Base-by-base conservation (phyloP, 2,113 vertebrate genomes). In the Maccullochella peelii region DNA sequence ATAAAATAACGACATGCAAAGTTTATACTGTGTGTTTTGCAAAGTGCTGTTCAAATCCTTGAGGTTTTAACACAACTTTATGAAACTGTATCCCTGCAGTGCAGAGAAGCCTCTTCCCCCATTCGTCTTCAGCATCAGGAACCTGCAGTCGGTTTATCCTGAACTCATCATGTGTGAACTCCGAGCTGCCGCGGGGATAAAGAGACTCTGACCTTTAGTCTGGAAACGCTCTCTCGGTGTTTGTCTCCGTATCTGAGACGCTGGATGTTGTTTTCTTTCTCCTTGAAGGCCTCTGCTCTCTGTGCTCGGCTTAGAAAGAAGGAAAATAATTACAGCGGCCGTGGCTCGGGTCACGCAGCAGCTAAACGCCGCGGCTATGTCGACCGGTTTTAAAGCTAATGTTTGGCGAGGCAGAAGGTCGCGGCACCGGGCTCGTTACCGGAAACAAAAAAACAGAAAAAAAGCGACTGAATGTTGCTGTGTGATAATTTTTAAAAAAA, bases 331-430 rank as follows among this genome's bases (percentile, higher is more conserved):
- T 83, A 87, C 88, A 8, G 74, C 36, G 52, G 88, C 69, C 79
- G 65, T 20, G 57, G 74, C 91, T 72, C 14, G 84, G 92, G 93
- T 93, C 91, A 85, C 70, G 20, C 44, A 20, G 73, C 69, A n/a
- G 80, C 84, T 91, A 87, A 90, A 92, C 86, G 90, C 87, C 12
- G 84, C 54, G 5, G 82, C 77, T 80, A 79, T 88, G 83, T 88
- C 72, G 71, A 87, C 62, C 50, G 7, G 7, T 75, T 93, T 88
- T 74, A 80, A 88, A 93, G 88, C 87, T 83, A 89, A 88, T 90
- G 87, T 91, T 91, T 83, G 86, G 79, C 6, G 73, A 91, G 90
- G 80, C 87, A 55, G 82, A 84, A 93, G 94, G 93, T 95, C 87
- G 61, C 6, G 7, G 54, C 86, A 16, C 65, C 7, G 2, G 20